Conservation (phyloP, 2,888 invertebrate genomes). For the Tethea ocularis region DNA sequence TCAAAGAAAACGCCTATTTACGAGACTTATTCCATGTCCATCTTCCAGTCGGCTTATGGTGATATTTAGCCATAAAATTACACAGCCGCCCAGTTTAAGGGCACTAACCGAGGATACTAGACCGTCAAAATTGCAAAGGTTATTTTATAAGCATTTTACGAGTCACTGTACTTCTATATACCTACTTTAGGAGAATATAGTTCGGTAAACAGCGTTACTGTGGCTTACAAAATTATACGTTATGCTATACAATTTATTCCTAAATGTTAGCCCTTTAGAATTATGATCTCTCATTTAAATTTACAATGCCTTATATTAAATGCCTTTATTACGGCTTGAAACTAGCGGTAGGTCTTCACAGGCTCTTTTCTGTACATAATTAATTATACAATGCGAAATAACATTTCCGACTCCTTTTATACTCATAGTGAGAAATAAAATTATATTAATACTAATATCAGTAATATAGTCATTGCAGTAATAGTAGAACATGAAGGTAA, state of each 20-base stretch:
- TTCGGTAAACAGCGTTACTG: conserved; percentile 11
- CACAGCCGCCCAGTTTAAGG: conserved; percentile 20
- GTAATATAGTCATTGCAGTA: too few relatives aligned
- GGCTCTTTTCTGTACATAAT: not conserved
- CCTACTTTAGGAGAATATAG: conserved; percentile 31
- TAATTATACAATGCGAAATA: too few relatives aligned
- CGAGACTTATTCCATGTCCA: conserved; percentile 38
- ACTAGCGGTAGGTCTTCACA: not conserved
- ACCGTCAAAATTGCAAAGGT: conserved; percentile 27
- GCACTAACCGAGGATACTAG: too few relatives aligned
- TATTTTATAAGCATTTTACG: conserved; percentile 45
- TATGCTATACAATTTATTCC: not conserved
- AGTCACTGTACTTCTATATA: conserved; percentile 31
- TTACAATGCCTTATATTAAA: not conserved
- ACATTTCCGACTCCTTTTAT: too few relatives aligned
- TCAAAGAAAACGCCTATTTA: conserved; percentile 36
- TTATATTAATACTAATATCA: too few relatives aligned
- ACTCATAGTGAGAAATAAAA: too few relatives aligned
- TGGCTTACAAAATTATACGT: not conserved
- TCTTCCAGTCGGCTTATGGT: conserved; percentile 44
- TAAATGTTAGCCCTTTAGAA: conserved; percentile 2
- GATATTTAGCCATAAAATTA: conserved; percentile 50
- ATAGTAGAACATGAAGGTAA: too few relatives aligned
- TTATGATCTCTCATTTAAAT: not conserved
- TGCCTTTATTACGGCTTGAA: not conserved